Percentiles rank a stretch among this genome's conserved stretches.
These are phyloP conservation scores for Trematomus bernacchii DNA, from an alignment of 2,797 vertebrate genomes.

Conservation along the genomic window DNA sequence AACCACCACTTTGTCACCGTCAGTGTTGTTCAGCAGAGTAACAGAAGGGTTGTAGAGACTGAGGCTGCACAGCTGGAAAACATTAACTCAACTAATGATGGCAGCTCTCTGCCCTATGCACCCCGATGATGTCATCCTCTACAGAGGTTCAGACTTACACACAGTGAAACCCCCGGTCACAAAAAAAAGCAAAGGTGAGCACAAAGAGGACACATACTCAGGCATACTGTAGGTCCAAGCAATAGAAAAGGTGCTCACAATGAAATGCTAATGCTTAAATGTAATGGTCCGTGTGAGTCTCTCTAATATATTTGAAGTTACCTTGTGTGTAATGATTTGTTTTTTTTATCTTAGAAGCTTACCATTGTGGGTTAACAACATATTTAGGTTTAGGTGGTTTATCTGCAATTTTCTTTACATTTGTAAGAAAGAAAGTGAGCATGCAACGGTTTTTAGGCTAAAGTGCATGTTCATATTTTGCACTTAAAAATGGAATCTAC, in stretches of 20 bases:
- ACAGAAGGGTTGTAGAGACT: conserved; percentile 34
- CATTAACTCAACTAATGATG: conserved; percentile 74
- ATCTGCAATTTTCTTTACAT: no score
- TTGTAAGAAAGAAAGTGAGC: background rate
- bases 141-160: conserved; percentile 49
- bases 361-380: background rate
- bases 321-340: background rate
- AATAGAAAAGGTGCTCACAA: background rate
- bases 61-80: conserved; percentile 74
- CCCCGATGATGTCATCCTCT: conserved; percentile 75
- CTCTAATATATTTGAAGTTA: background rate
- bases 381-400: background rate
- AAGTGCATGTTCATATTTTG: background rate
- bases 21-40: conserved; percentile 33
- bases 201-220: conserved; percentile 5
- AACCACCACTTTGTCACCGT: conserved; percentile 22
- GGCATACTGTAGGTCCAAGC: background rate
- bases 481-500: background rate
- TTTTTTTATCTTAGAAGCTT: background rate
- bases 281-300: background rate
- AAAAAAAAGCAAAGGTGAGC: conserved; percentile 14
- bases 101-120: conserved; percentile 60
- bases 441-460: no score
- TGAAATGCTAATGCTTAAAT: background rate
- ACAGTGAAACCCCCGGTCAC: conserved; percentile 43